Evolutionary conservation across 2,113 vertebrate species (phyloP).

Genomic region (Myotis yumanensis): DNA sequence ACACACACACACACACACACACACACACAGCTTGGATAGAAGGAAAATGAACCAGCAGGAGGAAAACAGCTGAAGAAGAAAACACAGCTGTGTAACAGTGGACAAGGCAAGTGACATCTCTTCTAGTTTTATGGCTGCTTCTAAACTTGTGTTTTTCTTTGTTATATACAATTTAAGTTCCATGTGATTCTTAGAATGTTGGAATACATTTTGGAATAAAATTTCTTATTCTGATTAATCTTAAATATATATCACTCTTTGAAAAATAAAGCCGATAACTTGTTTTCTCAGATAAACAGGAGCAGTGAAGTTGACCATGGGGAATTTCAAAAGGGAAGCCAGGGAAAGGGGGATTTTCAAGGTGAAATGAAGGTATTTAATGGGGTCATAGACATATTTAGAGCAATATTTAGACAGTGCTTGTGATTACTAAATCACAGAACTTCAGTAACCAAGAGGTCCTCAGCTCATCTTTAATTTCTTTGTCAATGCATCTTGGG

Average conservation of each 20-base stretch:
- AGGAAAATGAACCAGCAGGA: not conserved
- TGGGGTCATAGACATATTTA: too few species aligned
- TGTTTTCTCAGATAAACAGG: not conserved
- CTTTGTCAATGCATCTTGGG: not conserved
- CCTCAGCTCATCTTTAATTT: not conserved
- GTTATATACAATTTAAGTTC: not conserved
- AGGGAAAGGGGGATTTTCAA: not conserved
- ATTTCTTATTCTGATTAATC: constrained; percentile 17
- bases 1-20: not conserved
- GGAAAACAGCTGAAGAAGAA: not conserved
- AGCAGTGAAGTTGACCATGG: not conserved
- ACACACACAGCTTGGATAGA: not conserved
- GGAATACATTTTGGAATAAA: not conserved
- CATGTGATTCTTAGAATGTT: not conserved
- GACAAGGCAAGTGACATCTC: not conserved
- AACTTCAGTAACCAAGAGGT: not conserved
- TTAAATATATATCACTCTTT: not conserved
- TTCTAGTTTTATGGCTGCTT: not conserved
- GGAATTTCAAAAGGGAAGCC: not conserved
- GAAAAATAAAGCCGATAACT: not conserved
- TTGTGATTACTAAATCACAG: not conserved
- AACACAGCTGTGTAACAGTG: not conserved
- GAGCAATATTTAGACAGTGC: not conserved
- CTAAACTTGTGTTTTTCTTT: not conserved
- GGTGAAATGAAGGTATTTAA: not conserved